These are phyloP conservation scores for Labia minor DNA, from an alignment of 2,888 invertebrate species.

Conservation along the genomic window DNA sequence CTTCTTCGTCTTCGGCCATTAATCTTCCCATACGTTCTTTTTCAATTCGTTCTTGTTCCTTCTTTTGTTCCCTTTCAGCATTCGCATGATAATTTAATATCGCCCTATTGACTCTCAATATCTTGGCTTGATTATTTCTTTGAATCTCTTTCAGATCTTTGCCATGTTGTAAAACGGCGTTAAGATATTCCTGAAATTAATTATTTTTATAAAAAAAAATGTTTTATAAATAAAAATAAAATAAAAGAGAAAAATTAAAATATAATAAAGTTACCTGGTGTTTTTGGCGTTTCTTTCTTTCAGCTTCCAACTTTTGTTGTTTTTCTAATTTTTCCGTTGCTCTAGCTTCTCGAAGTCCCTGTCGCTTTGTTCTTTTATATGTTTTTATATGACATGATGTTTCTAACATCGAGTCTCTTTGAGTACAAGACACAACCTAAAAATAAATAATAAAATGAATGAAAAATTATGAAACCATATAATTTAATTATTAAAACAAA, in stretches of 20 bases:
- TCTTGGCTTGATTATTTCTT: constrained; percentile 39
- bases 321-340: constrained; percentile 52
- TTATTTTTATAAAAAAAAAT: background rate
- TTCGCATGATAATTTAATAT: constrained; percentile 48
- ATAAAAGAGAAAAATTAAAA: background rate
- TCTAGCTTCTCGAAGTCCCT: constrained; percentile 49
- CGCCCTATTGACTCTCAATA: constrained; percentile 45
- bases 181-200: constrained; percentile 42
- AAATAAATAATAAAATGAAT: constrained; percentile 15
- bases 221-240: background rate
- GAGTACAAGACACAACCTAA: constrained; percentile 36
- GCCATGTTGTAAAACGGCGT: constrained; percentile 47
- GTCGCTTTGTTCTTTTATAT: constrained; percentile 49
- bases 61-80: constrained; percentile 51
- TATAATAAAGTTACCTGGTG: constrained; percentile 34
- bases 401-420: constrained; percentile 47
- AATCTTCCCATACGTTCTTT: constrained; percentile 50
- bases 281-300: constrained; percentile 46
- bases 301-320: constrained; percentile 51
- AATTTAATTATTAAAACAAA: background rate
- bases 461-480: background rate
- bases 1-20: constrained; percentile 55
- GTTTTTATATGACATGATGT: constrained; percentile 48
- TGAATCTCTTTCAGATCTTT: constrained; percentile 52
- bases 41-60: constrained; percentile 51